phyloP scores from a whole-genome alignment of 2,113 vertebrate species.

The Urocolius indicus region DNA sequence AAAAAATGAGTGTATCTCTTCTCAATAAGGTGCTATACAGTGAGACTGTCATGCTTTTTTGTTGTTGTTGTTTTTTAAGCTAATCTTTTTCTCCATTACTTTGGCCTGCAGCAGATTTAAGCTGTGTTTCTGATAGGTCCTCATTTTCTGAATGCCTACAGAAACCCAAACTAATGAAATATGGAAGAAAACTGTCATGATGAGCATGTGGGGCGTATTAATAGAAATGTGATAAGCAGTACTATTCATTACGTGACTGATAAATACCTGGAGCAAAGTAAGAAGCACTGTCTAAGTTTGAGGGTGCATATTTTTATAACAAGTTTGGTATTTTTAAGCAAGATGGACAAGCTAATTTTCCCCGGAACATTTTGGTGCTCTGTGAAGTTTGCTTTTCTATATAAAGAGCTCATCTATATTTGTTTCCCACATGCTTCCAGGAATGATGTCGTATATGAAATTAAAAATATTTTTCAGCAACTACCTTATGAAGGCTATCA shows the following conservation, averaged over 20 bases:
- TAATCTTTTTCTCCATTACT: background rate
- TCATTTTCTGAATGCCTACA: background rate
- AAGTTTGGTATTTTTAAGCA: constrained; percentile 1
- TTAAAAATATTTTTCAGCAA: constrained; percentile 29
- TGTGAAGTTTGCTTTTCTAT: constrained; percentile 33
- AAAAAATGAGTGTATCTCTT: constrained; percentile 35
- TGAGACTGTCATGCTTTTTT: background rate
- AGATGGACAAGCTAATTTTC: background rate
- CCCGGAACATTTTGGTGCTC: background rate
- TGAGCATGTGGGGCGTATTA: background rate
- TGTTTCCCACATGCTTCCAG: constrained; percentile 37
- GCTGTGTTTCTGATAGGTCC: background rate
- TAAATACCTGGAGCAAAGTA: background rate
- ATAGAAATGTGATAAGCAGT: background rate
- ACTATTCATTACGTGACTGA: background rate
- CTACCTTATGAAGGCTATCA: background rate
- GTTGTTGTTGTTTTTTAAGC: background rate
- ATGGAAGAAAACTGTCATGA: background rate
- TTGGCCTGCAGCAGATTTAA: background rate
- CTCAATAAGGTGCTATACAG: background rate
- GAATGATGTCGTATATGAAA: constrained; percentile 47
- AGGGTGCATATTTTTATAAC: background rate
- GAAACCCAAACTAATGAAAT: background rate
- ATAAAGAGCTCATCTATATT: constrained; percentile 33
- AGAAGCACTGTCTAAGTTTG: background rate